Percentiles rank a stretch among this genome's conserved stretches.
Conservation (phyloP, 1,140 invertebrate genomes). For the Prorops nasuta region DNA sequence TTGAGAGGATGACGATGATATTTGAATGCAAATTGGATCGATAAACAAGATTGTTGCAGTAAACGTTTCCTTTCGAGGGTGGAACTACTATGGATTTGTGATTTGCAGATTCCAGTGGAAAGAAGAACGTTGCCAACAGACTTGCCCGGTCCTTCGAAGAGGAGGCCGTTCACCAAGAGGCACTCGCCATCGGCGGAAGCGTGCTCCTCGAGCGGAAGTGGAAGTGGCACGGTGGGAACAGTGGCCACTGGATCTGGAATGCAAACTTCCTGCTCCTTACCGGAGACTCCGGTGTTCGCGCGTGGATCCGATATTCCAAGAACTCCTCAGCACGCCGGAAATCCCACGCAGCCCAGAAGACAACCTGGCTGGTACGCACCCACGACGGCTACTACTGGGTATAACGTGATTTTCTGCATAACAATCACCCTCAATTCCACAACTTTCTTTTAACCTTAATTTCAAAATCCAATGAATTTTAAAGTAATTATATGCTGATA, state of each 20-base stretch:
- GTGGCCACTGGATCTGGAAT: slow-evolving; percentile 54
- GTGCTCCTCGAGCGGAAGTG: slow-evolving; percentile 60
- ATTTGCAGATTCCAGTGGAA: slow-evolving; percentile 60
- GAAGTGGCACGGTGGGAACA: slow-evolving; percentile 29
- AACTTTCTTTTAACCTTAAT: too few species aligned
- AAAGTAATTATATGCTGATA: too few species aligned
- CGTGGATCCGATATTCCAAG: slow-evolving; percentile 75
- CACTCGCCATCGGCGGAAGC: slow-evolving; percentile 56
- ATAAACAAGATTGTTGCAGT: too few species aligned
- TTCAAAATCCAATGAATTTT: too few species aligned
- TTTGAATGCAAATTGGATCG: too few species aligned
- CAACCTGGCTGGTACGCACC: slow-evolving; percentile 54
- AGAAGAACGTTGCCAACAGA: slow-evolving; percentile 71
- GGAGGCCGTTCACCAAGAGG: slow-evolving; percentile 54
- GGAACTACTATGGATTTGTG: slow-evolving; percentile 3
- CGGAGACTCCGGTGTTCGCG: slow-evolving; percentile 80
- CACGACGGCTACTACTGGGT: slow-evolving; percentile 51
- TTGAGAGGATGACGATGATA: too few species aligned
- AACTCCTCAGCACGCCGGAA: slow-evolving; percentile 62
- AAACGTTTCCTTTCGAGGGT: too few species aligned
- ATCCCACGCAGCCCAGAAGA: slow-evolving; percentile 46
- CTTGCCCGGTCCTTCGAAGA: slow-evolving; percentile 57
- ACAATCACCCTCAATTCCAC: too few species aligned
- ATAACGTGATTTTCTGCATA: too few species aligned
- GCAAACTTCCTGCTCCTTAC: slow-evolving; percentile 78